phyloP scores from a whole-genome alignment of 53 echinoderm and acorn worm genomes.

The Stichopus horrens region DNA sequence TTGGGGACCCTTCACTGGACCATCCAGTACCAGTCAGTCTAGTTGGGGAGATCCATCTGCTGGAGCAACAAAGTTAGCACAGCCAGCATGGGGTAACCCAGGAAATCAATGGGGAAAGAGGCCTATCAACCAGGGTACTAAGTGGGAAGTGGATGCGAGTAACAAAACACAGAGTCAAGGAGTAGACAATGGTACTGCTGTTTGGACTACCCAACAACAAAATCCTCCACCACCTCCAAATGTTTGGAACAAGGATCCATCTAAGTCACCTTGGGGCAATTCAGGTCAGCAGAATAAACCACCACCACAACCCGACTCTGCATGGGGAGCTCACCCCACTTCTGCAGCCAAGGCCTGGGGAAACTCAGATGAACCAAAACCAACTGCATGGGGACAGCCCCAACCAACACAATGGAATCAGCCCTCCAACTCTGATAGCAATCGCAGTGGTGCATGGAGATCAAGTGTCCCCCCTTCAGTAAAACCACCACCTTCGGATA shows the following conservation, averaged over 20 bases:
- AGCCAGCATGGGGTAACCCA: conserved; percentile 43
- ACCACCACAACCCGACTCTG: conserved; percentile 26
- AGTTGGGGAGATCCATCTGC: conserved; percentile 74
- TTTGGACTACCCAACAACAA: conserved; percentile 67
- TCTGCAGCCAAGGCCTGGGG: conserved; percentile 47
- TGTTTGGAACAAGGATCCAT: conserved; percentile 56
- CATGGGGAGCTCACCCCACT: conserved; percentile 54
- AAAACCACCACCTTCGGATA: conserved; percentile 44
- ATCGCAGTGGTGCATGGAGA: conserved; percentile 22
- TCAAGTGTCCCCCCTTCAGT: conserved; percentile 35
- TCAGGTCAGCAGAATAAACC: conserved; percentile 45
- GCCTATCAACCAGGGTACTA: conserved; percentile 83
- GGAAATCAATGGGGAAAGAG: conserved; percentile 82
- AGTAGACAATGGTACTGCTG: conserved; percentile 55
- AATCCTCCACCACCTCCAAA: conserved; percentile 54
- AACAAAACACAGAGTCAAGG: conserved; percentile 17
- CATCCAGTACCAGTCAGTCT: conserved; percentile 34
- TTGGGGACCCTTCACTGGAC: conserved; percentile 51
- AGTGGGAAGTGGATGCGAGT: conserved; percentile 50
- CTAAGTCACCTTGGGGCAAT: conserved; percentile 65
- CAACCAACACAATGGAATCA: conserved; percentile 28
- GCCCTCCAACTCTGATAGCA: background rate
- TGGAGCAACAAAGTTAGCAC: conserved; percentile 43
- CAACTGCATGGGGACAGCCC: conserved; percentile 45
- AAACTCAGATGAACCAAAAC: conserved; percentile 59